Evolutionary conservation across 2,888 invertebrate species (phyloP).

Genomic region (Hipparchia sbordonii): DNA sequence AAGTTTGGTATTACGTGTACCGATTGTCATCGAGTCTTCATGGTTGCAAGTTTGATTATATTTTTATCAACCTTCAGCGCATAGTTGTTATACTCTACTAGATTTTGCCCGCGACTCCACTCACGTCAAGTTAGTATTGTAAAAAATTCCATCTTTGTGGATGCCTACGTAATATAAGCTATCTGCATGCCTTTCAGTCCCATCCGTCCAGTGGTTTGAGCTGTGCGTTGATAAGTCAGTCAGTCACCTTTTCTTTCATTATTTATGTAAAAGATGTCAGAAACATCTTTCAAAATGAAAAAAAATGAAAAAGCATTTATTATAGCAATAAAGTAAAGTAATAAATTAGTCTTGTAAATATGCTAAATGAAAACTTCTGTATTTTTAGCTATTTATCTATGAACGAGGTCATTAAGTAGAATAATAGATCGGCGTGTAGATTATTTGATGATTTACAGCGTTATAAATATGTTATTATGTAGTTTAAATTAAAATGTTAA

Average conservation of each 20-base stretch:
- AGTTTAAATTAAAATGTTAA: conserved; percentile 14
- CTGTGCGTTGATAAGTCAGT: no score
- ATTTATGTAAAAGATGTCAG: no score
- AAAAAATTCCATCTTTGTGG: no score
- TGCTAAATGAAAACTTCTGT: conserved; percentile 12
- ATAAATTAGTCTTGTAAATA: conserved; percentile 11
- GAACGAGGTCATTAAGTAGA: conserved; percentile 41
- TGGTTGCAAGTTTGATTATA: not conserved
- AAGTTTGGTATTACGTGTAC: conserved; percentile 22
- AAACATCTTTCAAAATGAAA: no score
- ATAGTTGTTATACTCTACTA: no score
- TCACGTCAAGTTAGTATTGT: no score
- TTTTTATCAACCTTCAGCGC: no score
- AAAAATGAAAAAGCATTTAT: not conserved
- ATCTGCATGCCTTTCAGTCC: no score
- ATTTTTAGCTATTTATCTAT: conserved; percentile 4
- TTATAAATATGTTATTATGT: conserved; percentile 9
- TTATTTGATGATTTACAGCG: conserved; percentile 12
- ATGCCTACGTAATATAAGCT: no score
- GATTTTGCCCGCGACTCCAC: no score
- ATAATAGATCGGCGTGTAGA: conserved; percentile 4
- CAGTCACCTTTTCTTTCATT: no score
- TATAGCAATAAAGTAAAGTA: not conserved
- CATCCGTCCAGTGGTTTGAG: no score
- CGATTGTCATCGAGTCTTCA: conserved; percentile 2